Conservation (phyloP, 2,888 invertebrate genomes). For the Tipula lateralis region DNA sequence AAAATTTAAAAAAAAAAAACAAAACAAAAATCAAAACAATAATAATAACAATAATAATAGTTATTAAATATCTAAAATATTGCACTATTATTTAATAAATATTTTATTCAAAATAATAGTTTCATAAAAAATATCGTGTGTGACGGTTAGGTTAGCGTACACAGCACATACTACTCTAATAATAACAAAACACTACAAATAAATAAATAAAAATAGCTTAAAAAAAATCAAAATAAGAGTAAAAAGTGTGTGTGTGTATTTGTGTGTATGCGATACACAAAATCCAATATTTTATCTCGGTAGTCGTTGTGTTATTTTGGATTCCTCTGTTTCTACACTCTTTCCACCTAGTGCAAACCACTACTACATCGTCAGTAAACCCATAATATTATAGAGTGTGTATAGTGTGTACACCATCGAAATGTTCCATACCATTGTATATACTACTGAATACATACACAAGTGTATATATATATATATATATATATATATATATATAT, state of each 20-base stretch:
- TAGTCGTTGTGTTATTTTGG: slow-evolving; percentile 1
- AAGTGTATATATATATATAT: too few relatives aligned
- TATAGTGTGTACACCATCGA: neutral
- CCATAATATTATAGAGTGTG: neutral
- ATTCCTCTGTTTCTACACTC: slow-evolving; percentile 11
- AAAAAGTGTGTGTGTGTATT: neutral
- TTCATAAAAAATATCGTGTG: neutral
- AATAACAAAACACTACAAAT: slow-evolving; percentile 24
- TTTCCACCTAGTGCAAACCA: neutral
- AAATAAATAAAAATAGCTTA: slow-evolving; percentile 9
- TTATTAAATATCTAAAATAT: neutral
- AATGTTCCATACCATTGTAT: too few relatives aligned
- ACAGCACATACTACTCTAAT: slow-evolving; percentile 1
- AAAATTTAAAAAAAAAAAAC: neutral
- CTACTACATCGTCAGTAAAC: neutral
- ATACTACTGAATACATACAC: too few relatives aligned
- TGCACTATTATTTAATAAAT: neutral
- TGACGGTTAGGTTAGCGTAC: neutral
- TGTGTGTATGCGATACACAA: neutral
- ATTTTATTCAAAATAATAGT: neutral
- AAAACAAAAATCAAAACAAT: too few relatives aligned
- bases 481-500: too few relatives aligned
- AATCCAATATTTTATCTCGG: neutral
- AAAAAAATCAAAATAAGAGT: slow-evolving; percentile 12
- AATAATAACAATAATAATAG: too few relatives aligned